Conservation (phyloP, 1,140 invertebrate species). For the Nautilus pompilius region DNA sequence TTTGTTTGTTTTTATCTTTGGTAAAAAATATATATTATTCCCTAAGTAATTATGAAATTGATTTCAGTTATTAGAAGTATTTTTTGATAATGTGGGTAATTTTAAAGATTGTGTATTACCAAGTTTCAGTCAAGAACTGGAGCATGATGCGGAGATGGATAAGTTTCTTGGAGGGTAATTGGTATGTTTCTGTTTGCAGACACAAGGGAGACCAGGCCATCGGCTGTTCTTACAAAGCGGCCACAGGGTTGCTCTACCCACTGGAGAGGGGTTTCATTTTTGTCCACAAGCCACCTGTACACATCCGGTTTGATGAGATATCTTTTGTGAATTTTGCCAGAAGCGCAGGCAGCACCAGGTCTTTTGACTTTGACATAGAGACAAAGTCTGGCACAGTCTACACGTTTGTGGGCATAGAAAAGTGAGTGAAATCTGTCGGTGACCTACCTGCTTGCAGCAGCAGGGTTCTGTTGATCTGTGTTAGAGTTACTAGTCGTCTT, state of each 20-base stretch:
- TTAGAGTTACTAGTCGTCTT: no score
- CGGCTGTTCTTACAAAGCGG: constrained; percentile 96
- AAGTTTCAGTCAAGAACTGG: background rate
- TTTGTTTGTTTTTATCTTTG: no score
- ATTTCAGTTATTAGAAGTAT: no score
- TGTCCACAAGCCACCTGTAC: constrained; percentile 97
- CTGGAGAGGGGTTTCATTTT: constrained; percentile 99
- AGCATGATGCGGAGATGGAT: background rate
- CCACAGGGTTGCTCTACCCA: constrained; percentile 94
- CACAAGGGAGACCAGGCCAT: constrained; percentile 89
- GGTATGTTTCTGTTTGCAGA: constrained; percentile 58
- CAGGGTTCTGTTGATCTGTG: no score
- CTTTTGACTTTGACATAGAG: constrained; percentile 87
- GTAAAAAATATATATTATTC: no score
- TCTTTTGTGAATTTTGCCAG: constrained; percentile 93
- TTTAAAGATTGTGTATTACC: background rate
- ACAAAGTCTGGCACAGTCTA: constrained; percentile 84
- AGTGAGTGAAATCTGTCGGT: constrained; percentile 63
- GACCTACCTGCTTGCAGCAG: no score
- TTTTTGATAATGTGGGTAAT: background rate
- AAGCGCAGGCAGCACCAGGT: constrained; percentile 87
- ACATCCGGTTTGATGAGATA: constrained; percentile 98
- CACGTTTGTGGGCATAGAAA: constrained; percentile 97
- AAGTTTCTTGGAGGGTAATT: background rate
- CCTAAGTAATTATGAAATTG: no score